Base-by-base conservation (phyloP, 2,113 vertebrate genomes). In the Osmerus eperlanus region DNA sequence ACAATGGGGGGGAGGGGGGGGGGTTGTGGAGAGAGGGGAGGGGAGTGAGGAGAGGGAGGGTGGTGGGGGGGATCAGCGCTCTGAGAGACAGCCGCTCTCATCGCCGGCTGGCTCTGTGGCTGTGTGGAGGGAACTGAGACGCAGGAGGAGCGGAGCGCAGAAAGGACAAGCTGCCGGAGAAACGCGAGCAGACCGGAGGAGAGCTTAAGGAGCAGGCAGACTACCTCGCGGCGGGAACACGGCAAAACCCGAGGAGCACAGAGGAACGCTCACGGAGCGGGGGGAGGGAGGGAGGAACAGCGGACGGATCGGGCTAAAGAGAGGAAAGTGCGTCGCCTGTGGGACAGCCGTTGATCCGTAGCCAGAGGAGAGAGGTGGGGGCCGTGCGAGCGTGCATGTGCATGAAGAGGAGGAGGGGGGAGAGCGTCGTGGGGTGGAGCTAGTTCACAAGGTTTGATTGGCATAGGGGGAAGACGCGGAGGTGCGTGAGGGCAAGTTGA, bases 401-500 rank as follows among this genome's bases (percentile, higher is more conserved):
- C 78, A 87, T 73, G 69, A 74, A n/a, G 72, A 82, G 9, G 71
- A 65, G 70, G 76, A 78, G 65, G 58, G 71, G 80, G 76, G 67
- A 79, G 74, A 75, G 71, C 36, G 81, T 19, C 41, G 79, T 72
- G 72, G 68, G 80, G 85, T 72, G 81, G 73, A 67, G 73, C 41
- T 47, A 79, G 81, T 29, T 79, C 47, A 66, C 7, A 66, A 47
- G 59, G 63, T 67, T 83, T 81, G 79, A 89, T 74, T 80, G 88
- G 86, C 83, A 84, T 53, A 14, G 41, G 21, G 25, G 25, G 78
- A 76, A 75, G 25, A 79, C 80, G 68, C 19, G 83, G 85, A 86
- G 82, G 78, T 85, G 78, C 73, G 8, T 28, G 72, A 74, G 78
- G 63, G 69, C 79, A 86, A 91, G 86, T 89, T 90, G 84, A 88